phyloP scores from a whole-genome alignment of 1,140 invertebrate genomes.

The Adoxophyes honmai region DNA sequence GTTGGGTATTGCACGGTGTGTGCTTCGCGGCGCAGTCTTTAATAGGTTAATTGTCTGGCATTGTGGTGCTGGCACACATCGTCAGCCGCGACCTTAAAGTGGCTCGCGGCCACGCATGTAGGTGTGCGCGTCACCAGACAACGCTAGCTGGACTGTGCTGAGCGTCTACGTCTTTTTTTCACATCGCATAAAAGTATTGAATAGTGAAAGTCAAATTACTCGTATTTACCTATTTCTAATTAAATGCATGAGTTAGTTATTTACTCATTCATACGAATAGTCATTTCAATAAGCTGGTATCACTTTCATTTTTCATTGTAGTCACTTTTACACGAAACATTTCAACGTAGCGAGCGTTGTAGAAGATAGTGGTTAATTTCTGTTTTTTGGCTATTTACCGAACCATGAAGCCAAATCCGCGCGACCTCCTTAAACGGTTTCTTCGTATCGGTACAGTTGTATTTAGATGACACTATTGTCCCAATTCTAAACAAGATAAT shows the following conservation, averaged over 20 bases:
- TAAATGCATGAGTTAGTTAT: constrained; percentile 1
- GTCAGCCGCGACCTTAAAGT: constrained; percentile 64
- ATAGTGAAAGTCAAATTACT: not conserved
- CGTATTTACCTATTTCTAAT: not conserved
- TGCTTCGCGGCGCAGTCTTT: constrained; percentile 51
- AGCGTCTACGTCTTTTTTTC: too few relatives aligned
- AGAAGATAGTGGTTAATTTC: constrained; percentile 5
- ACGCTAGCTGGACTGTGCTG: constrained; percentile 28
- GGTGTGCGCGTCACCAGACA: constrained; percentile 44
- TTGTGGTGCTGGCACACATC: constrained; percentile 67
- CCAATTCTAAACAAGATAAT: constrained; percentile 6
- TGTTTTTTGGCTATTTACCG: not conserved
- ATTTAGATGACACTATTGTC: constrained; percentile 12
- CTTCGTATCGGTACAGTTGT: constrained; percentile 15
- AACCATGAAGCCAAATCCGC: constrained; percentile 11
- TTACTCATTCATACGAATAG: not conserved
- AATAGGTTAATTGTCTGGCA: constrained; percentile 73
- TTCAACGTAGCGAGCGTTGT: not conserved
- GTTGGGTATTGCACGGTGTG: constrained; percentile 51
- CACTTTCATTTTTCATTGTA: constrained; percentile 5
- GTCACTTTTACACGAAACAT: constrained; percentile 4
- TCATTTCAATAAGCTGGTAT: not conserved
- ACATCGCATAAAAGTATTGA: too few relatives aligned
- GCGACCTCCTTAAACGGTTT: constrained; percentile 13
- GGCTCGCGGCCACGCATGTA: constrained; percentile 59